Conservation (phyloP, 2,888 invertebrate genomes). For the Andrena bucephala region DNA sequence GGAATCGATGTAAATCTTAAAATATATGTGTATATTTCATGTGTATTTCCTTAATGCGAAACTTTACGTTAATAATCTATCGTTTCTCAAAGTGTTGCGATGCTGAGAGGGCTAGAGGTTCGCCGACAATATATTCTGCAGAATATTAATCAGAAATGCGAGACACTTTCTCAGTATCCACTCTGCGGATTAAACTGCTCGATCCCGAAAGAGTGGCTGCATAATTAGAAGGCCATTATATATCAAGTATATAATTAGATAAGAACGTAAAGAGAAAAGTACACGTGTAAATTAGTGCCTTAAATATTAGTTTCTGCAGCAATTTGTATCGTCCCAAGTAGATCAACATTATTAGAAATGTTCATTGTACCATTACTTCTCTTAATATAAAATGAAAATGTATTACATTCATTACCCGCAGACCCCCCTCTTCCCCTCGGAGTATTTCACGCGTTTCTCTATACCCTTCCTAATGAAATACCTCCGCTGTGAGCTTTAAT, state of each 20-base stretch:
- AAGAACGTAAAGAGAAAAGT: conserved; percentile 14
- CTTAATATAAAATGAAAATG: not conserved
- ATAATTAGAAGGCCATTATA: conserved; percentile 40
- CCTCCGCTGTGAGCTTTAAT: conserved; percentile 10
- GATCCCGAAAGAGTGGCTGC: no score
- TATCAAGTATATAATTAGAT: conserved; percentile 18
- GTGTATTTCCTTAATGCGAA: not conserved
- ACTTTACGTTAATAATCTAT: not conserved
- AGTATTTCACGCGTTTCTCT: conserved; percentile 4
- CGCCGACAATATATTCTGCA: conserved; percentile 4
- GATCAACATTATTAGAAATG: not conserved
- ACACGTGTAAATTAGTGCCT: conserved; percentile 45
- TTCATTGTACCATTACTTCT: conserved; percentile 1
- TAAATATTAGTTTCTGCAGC: conserved; percentile 1
- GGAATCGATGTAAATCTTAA: conserved; percentile 10
- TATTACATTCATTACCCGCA: conserved; percentile 49
- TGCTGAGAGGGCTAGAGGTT: conserved; percentile 2
- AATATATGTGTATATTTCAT: not conserved
- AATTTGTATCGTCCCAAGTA: conserved; percentile 2
- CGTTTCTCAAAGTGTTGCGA: conserved; percentile 18
- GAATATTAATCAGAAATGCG: no score
- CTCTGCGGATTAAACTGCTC: no score
- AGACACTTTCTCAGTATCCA: no score
- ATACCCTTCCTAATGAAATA: conserved; percentile 27
- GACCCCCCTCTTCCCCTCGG: conserved; percentile 29